Percentiles rank a stretch among this genome's conserved stretches.
These are phyloP conservation scores for Prunella strophiata DNA, from an alignment of 2,797 vertebrate species.

Conservation along the genomic window DNA sequence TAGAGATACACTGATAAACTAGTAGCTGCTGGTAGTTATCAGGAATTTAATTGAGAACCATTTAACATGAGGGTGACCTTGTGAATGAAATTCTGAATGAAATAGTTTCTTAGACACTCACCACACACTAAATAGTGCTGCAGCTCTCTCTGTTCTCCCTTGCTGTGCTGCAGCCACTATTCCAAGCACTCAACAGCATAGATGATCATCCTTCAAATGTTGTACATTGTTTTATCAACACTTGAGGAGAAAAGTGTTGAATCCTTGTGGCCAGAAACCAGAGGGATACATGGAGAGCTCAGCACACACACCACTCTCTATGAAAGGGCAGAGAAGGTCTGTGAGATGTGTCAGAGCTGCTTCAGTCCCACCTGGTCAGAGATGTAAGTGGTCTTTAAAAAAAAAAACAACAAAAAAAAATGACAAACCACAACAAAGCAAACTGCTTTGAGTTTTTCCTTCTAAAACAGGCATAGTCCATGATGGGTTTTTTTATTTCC, in stretches of 20 bases:
- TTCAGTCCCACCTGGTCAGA: neutral
- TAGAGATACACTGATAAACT: slow-evolving; percentile 7
- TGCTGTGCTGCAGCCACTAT: neutral
- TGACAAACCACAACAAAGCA: neutral
- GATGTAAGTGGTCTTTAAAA: neutral
- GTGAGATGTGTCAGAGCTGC: neutral
- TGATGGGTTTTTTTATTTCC: fast-evolving
- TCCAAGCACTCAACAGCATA: neutral
- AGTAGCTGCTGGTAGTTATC: slow-evolving; percentile 1
- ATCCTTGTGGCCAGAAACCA: neutral
- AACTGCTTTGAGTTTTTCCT: neutral
- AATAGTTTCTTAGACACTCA: neutral
- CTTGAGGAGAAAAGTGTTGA: neutral
- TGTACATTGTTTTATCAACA: neutral
- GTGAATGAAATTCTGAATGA: slow-evolving; percentile 42
- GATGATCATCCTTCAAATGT: neutral
- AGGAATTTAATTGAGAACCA: neutral
- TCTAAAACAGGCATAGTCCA: neutral
- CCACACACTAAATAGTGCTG: neutral
- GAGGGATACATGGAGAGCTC: neutral
- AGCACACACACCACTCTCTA: neutral
- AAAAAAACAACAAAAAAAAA: neutral
- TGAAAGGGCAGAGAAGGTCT: neutral
- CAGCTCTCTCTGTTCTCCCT: neutral
- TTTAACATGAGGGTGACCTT: slow-evolving; percentile 5